Evolutionary conservation across 2,888 invertebrate genomes (phyloP).

Genomic region (Chaetoderma sp.): DNA sequence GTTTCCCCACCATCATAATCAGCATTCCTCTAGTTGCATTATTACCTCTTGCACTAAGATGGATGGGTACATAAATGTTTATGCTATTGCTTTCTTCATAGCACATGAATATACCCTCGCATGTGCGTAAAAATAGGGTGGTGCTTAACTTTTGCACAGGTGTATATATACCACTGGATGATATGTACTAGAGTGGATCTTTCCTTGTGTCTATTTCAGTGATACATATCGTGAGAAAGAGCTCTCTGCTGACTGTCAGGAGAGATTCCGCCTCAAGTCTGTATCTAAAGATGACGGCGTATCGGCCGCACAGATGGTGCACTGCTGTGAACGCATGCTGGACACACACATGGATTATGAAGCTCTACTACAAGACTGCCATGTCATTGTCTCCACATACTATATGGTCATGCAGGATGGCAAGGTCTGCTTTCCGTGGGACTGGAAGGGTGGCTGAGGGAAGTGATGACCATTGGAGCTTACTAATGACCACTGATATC

Average conservation of each 20-base stretch:
- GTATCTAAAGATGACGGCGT: constrained; percentile 91
- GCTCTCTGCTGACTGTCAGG: constrained; percentile 75
- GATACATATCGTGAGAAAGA: constrained; percentile 78
- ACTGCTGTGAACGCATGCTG: constrained; percentile 83
- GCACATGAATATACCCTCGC: too few species aligned
- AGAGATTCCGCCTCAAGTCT: constrained; percentile 78
- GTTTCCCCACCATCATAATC: too few species aligned
- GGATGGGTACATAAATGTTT: too few species aligned
- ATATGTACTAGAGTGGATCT: too few species aligned
- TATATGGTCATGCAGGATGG: constrained; percentile 93
- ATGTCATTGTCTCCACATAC: constrained; percentile 87
- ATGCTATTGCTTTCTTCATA: too few species aligned
- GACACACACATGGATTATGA: constrained; percentile 67
- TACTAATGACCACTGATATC: too few species aligned
- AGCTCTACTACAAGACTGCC: constrained; percentile 76
- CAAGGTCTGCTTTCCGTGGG: constrained; percentile 92
- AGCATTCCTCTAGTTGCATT: too few species aligned
- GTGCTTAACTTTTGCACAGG: too few species aligned
- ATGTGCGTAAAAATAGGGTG: too few species aligned
- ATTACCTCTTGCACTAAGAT: too few species aligned
- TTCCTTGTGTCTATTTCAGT: constrained; percentile 35
- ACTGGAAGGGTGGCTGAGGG: constrained; percentile 77
- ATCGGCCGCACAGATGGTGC: constrained; percentile 89
- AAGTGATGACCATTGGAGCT: too few species aligned
- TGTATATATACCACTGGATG: too few species aligned